These are phyloP conservation scores for Dolichopus griseipennis DNA, from an alignment of 2,888 invertebrate species.

Conservation along the genomic window DNA sequence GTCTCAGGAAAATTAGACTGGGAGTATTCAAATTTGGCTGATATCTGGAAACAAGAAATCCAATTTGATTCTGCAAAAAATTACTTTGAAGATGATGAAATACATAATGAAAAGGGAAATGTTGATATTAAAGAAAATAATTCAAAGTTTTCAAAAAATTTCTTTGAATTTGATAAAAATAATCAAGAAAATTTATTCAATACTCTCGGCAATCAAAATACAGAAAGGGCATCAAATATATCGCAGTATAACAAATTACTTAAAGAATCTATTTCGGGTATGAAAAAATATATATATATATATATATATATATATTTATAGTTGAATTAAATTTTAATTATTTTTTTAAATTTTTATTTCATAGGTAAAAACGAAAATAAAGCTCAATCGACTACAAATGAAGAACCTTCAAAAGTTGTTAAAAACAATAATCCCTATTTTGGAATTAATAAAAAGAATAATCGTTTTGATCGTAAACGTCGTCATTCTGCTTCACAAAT, in stretches of 20 bases:
- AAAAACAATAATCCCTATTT: not conserved
- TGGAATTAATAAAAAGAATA: slow-evolving; percentile 12
- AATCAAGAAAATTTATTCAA: not conserved
- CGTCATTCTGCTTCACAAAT: slow-evolving; percentile 47
- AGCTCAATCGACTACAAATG: slow-evolving; percentile 10
- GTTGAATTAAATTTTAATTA: not conserved
- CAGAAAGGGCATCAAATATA: not conserved
- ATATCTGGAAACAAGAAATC: slow-evolving; percentile 27
- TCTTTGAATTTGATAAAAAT: not conserved
- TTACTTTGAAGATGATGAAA: slow-evolving; percentile 13
- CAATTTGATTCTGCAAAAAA: slow-evolving; percentile 7
- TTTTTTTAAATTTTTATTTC: slow-evolving; percentile 7
- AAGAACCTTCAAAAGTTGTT: slow-evolving; percentile 21
- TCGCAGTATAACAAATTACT: not conserved
- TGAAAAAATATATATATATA: not conserved
- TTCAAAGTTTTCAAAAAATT: not conserved
- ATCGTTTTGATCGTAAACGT: slow-evolving; percentile 49
- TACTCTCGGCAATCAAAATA: not conserved
- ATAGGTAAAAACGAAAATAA: slow-evolving; percentile 11
- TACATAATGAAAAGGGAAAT: slow-evolving; percentile 3
- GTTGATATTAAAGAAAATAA: not conserved
- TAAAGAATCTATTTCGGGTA: not conserved
- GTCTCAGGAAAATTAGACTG: slow-evolving; percentile 28
- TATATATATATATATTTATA: too few relatives aligned
- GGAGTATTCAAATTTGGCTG: slow-evolving; percentile 33